Percentiles rank a stretch among this genome's conserved stretches.
These are phyloP conservation scores for Carcina quercana DNA, from an alignment of 2,888 invertebrate genomes.

Conservation along the genomic window DNA sequence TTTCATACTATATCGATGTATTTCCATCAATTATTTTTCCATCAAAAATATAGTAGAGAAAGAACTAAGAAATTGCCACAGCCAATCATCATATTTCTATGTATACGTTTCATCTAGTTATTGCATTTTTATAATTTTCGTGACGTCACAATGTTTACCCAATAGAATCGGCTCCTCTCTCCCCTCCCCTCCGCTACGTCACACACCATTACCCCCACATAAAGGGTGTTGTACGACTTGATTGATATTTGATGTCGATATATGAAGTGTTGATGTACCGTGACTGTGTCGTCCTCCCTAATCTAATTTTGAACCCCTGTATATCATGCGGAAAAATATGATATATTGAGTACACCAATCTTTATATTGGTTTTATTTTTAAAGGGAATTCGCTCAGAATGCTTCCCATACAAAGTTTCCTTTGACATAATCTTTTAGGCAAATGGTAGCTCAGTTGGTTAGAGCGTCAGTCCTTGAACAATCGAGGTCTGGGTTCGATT, in stretches of 20 bases:
- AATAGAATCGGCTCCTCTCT: too few relatives aligned
- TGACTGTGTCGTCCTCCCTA: conserved; percentile 22
- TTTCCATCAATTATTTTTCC: too few relatives aligned
- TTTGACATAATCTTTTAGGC: too few relatives aligned
- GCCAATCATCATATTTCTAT: too few relatives aligned
- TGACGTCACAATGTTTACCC: conserved; percentile 6
- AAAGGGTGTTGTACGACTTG: conserved; percentile 25
- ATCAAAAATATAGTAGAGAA: too few relatives aligned
- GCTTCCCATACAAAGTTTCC: too few relatives aligned
- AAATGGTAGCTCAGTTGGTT: too few relatives aligned
- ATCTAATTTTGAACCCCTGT: conserved; percentile 20
- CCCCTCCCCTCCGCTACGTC: conserved; percentile 17
- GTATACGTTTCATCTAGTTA: neutral
- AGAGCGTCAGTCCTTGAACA: too few relatives aligned
- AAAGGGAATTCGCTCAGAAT: too few relatives aligned
- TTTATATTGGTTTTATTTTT: neutral
- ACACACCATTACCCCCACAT: conserved; percentile 30
- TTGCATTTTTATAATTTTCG: neutral
- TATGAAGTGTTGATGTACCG: conserved; percentile 34
- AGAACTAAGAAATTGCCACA: too few relatives aligned
- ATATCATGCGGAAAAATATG: conserved; percentile 6
- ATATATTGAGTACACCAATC: neutral
- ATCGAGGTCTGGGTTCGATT: too few relatives aligned
- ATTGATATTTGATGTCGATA: conserved; percentile 45
- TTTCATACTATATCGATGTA: too few relatives aligned